phyloP scores from a whole-genome alignment of 2,797 vertebrate species.

The Echiichthys vipera region DNA sequence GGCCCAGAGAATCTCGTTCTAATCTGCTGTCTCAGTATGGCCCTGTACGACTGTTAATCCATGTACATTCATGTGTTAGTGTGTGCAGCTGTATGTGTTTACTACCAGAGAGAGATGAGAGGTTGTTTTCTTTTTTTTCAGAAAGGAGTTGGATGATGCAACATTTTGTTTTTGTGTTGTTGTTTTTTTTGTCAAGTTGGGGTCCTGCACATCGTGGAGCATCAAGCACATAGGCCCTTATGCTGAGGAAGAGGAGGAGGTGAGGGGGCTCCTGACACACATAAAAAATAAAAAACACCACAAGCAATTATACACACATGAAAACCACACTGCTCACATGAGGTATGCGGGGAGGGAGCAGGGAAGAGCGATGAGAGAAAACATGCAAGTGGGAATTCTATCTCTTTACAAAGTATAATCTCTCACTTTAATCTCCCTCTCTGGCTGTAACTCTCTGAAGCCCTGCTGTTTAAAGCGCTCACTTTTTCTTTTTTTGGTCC shows the following conservation, averaged over 20 bases:
- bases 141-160: conserved; percentile 51
- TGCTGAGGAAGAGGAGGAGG: conserved; percentile 37
- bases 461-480: conserved; percentile 55
- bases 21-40: conserved; percentile 77
- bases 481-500: conserved; percentile 33
- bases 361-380: conserved; percentile 51
- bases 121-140: conserved; percentile 37
- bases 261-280: conserved; percentile 39
- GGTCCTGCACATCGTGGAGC: conserved; percentile 36
- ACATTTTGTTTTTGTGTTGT: conserved; percentile 55
- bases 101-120: conserved; percentile 39
- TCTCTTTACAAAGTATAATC: conserved; percentile 76
- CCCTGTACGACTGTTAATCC: conserved; percentile 65
- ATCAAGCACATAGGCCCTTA: conserved; percentile 36
- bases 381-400: conserved; percentile 69
- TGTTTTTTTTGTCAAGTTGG: conserved; percentile 37
- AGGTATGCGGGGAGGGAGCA: conserved; percentile 43
- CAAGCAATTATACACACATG: conserved; percentile 30
- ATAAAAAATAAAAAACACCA: conserved; percentile 1
- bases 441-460: conserved; percentile 58
- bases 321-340: conserved; percentile 45
- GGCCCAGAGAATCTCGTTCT: conserved; percentile 68
- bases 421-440: conserved; percentile 74
- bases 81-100: conserved; percentile 33
- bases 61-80: too few species aligned